These are phyloP conservation scores for Tenualosa thibaudeaui DNA, from an alignment of 2,797 vertebrate genomes.

Conservation along the genomic window DNA sequence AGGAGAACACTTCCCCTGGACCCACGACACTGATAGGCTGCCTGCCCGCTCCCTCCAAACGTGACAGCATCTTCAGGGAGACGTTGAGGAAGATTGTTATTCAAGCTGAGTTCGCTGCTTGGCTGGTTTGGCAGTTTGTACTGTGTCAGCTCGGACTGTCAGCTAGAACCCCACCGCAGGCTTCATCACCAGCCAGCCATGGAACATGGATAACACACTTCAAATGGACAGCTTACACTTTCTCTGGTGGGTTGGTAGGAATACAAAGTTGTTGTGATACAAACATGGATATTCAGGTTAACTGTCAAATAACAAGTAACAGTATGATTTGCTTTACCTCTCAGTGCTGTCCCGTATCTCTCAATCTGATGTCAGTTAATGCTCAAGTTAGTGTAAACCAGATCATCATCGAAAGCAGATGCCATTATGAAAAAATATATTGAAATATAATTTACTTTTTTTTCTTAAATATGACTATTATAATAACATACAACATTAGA, in stretches of 20 bases:
- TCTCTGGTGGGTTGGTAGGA: neutral
- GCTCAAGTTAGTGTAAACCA: too few species aligned
- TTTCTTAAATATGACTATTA: too few species aligned
- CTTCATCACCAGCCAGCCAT: neutral
- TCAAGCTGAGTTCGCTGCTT: neutral
- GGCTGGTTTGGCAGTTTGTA: neutral
- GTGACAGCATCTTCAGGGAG: neutral
- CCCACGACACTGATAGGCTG: neutral
- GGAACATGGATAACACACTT: constrained; percentile 5
- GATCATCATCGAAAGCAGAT: too few species aligned
- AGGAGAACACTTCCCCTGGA: neutral
- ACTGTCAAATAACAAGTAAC: neutral
- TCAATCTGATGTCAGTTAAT: too few species aligned
- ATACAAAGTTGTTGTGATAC: neutral
- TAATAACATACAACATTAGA: too few species aligned
- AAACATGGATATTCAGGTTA: neutral
- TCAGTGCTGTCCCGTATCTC: neutral
- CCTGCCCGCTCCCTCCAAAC: neutral
- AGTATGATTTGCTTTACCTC: neutral
- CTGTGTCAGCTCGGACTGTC: neutral
- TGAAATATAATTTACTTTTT: too few species aligned
- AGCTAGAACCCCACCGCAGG: neutral
- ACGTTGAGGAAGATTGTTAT: neutral
- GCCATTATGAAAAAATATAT: too few species aligned
- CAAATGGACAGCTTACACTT: neutral